Percentiles rank a stretch among this genome's conserved stretches.
These are phyloP conservation scores for Geopemphigus sp. DNA, from an alignment of 1,140 invertebrate genomes.

Conservation along the genomic window DNA sequence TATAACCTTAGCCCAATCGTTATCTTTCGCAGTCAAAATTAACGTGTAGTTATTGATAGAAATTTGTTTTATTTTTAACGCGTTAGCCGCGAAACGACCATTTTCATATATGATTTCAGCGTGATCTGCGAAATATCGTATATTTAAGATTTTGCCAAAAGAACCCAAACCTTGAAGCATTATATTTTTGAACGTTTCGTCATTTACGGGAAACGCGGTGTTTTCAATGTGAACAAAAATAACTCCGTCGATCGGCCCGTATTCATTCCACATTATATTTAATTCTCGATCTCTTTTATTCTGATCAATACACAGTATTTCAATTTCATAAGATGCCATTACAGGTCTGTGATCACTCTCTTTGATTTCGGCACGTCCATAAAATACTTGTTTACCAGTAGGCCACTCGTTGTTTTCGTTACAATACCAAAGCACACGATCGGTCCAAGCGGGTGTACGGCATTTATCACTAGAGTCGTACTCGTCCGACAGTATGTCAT, in stretches of 20 bases:
- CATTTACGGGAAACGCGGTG: conserved; percentile 6
- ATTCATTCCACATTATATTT: conserved; percentile 76
- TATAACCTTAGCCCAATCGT: conserved; percentile 20
- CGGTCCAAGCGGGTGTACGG: conserved; percentile 96
- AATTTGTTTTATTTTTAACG: conserved; percentile 45
- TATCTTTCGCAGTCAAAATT: conserved; percentile 30
- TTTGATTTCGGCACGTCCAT: conserved; percentile 90
- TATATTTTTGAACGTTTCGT: conserved; percentile 35
- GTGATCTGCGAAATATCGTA: conserved; percentile 25
- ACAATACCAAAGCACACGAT: conserved; percentile 87
- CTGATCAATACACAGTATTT: conserved; percentile 75
- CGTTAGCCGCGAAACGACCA: conserved; percentile 28
- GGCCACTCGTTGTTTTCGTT: conserved; percentile 65
- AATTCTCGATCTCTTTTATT: conserved; percentile 73
- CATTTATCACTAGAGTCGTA: conserved; percentile 99
- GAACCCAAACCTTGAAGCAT: conserved; percentile 43
- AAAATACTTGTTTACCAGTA: conserved; percentile 79
- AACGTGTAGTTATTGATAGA: conserved; percentile 28
- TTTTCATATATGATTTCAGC: conserved; percentile 43
- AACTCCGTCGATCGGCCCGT: conserved; percentile 94
- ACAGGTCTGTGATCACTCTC: conserved; percentile 98
- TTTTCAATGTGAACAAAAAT: conserved; percentile 68
- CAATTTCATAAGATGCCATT: conserved; percentile 83
- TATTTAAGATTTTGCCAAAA: conserved; percentile 42
- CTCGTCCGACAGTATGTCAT: conserved; percentile 97